Evolutionary conservation across 2,113 vertebrate genomes (phyloP).

Genomic region (Melanostigma gelatinosum): DNA sequence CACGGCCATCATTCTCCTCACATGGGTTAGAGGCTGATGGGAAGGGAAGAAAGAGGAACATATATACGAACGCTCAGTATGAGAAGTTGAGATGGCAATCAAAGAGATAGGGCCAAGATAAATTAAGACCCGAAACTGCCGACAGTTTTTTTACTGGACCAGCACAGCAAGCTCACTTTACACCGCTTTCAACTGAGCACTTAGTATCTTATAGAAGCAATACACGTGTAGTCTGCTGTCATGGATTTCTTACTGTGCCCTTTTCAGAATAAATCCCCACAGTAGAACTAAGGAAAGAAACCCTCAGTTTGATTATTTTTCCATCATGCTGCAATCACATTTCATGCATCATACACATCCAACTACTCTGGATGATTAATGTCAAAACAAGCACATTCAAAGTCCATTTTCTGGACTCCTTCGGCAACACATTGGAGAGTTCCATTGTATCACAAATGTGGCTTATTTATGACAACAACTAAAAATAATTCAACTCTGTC

Average conservation of each 20-base stretch:
- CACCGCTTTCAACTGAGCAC: conserved; percentile 11
- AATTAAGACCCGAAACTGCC: not conserved
- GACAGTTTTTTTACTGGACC: conserved; percentile 5
- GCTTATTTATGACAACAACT: conserved; percentile 41
- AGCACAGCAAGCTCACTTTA: conserved; percentile 22
- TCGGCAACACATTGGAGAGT: conserved; percentile 40
- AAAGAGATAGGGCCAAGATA: not conserved
- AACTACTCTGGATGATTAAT: conserved; percentile 65
- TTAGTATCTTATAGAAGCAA: conserved; percentile 6
- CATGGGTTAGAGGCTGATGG: conserved; percentile 92
- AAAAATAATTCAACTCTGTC: conserved; percentile 5
- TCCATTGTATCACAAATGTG: conserved; percentile 39
- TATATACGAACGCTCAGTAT: conserved; percentile 6
- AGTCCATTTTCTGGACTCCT: conserved; percentile 65
- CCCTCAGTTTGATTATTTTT: conserved; percentile 35
- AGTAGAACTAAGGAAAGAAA: conserved; percentile 34
- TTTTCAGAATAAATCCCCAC: conserved; percentile 52
- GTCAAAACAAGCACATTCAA: conserved; percentile 67
- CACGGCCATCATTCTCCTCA: conserved; percentile 89
- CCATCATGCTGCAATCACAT: conserved; percentile 42
- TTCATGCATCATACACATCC: conserved; percentile 60
- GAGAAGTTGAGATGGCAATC: not conserved
- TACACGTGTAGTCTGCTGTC: conserved; percentile 4
- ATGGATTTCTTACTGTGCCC: not conserved
- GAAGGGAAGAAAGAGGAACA: conserved; percentile 7